These are phyloP conservation scores for Scaptodrosophila lebanonensis DNA, from an alignment of 1,140 invertebrate genomes.

Conservation along the genomic window DNA sequence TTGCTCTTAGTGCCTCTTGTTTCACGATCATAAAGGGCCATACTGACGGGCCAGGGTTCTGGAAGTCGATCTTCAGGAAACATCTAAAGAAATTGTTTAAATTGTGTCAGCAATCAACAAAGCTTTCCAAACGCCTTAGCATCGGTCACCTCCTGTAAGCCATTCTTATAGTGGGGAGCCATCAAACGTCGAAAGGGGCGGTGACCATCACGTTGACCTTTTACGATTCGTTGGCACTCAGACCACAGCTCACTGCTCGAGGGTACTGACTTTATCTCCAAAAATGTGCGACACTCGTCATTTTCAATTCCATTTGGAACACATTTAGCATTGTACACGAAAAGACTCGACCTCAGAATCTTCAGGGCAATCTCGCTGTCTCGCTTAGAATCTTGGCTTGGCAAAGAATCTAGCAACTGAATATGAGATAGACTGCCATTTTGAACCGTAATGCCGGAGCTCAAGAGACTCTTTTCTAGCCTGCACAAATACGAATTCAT, in stretches of 20 bases:
- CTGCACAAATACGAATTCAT: conserved; percentile 16
- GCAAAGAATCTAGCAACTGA: conserved; percentile 59
- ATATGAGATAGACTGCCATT: conserved; percentile 63
- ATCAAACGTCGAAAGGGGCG: conserved; percentile 60
- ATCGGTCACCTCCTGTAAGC: conserved; percentile 47
- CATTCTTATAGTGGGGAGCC: conserved; percentile 55
- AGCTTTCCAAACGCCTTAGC: not conserved
- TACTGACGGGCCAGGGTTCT: conserved; percentile 48
- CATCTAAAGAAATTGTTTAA: conserved; percentile 23
- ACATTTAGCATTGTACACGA: conserved; percentile 58
- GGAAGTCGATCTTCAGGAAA: conserved; percentile 37
- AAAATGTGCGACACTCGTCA: conserved; percentile 40
- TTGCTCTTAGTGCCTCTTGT: not conserved
- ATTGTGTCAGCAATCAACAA: too few relatives aligned
- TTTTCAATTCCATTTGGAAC: conserved; percentile 27
- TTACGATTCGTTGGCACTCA: conserved; percentile 40
- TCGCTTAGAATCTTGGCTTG: conserved; percentile 43
- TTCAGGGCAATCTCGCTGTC: conserved; percentile 61
- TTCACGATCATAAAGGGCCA: conserved; percentile 38
- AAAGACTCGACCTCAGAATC: conserved; percentile 59
- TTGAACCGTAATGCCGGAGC: conserved; percentile 49
- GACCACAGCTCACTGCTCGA: conserved; percentile 26
- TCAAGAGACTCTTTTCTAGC: conserved; percentile 54
- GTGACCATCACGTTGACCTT: conserved; percentile 35
- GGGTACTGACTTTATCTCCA: conserved; percentile 45